Evolutionary conservation across 2,797 vertebrate species (phyloP), one percentile per base, ranked within the genome.

Genomic region (Sternarchorhynchus goeldii): DNA sequence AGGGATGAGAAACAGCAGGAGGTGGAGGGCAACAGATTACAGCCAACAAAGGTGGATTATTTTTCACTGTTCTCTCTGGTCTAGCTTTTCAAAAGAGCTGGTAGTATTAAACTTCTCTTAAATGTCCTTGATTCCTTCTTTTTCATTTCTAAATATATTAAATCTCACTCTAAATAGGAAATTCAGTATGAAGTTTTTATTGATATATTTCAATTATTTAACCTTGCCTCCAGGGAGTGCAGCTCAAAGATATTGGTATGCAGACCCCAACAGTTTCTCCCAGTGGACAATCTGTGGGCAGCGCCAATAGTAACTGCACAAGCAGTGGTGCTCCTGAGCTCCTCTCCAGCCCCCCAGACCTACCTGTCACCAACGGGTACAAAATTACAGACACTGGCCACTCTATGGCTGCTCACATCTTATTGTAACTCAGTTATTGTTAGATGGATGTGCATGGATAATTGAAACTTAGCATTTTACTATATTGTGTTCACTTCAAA

Each of bases 201-300:
- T 4, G 36, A 29, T 50, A 45, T 64, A 45, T 67, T 72, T 41
- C 41, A 74, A 6, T 55, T n/a, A 57, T 76, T 2, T 8, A 53
- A 18, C 45, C 39, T 58, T 31, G 87, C 89, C 60, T 57, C 34
- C 89, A 97, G 96, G 95, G 95, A 73, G 95, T 95, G 36, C 90
- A 94, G 85, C 91, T 95, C 75, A 95, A 94, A 89, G 94, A 94
- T 87, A 93, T 94, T 5, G 91, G 92, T 81, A 90, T 92, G 81
- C 93, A 93, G 86, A 93, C 95, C 29, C 94, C 94, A 71, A 95
- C 93, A 60, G 93, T 92, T 75, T 97, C 95, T 21, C 96, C 96
- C 83, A 94, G 94, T 88, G 91, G 93, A 88, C 95, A 96, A 88
- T 96, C 95, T 69, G 95, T 94, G 87, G 95, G 94, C 87, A 97